These are phyloP conservation scores for Glaucopsyche alexis DNA, from an alignment of 2,888 invertebrate species.

Conservation along the genomic window DNA sequence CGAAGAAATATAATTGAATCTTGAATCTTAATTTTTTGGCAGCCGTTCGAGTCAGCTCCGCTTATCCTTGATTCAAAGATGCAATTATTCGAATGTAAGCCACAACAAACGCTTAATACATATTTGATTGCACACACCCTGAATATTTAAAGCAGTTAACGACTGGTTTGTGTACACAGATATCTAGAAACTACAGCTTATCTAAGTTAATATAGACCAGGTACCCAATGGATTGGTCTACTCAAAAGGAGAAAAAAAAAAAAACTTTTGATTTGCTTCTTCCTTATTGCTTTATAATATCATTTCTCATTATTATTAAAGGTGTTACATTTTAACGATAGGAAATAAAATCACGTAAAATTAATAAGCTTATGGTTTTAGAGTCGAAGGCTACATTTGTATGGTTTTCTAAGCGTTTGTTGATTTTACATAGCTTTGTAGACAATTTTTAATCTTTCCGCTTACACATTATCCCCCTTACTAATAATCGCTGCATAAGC, in stretches of 20 bases:
- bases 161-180: slow-evolving; percentile 43
- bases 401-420: background rate
- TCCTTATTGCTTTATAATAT: background rate
- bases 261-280: too few relatives aligned
- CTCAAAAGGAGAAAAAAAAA: too few relatives aligned
- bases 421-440: background rate
- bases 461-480: too few relatives aligned
- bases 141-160: slow-evolving; percentile 56
- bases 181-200: slow-evolving; percentile 15
- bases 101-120: slow-evolving; percentile 65
- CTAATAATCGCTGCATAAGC: too few relatives aligned
- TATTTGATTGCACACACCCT: slow-evolving; percentile 70
- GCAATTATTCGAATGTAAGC: slow-evolving; percentile 59
- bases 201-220: background rate
- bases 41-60: slow-evolving; percentile 38
- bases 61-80: slow-evolving; percentile 48
- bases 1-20: background rate
- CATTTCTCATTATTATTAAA: background rate
- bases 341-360: background rate
- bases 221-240: background rate
- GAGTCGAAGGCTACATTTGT: background rate
- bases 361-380: background rate
- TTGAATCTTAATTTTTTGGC: slow-evolving; percentile 16
- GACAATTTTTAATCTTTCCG: background rate
- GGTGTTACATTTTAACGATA: background rate